A percentile compares a stretch with the other conserved stretches of the same genome.
Conservation (phyloP, 2,888 invertebrate genomes). For the Meiosimyza decipiens region DNA sequence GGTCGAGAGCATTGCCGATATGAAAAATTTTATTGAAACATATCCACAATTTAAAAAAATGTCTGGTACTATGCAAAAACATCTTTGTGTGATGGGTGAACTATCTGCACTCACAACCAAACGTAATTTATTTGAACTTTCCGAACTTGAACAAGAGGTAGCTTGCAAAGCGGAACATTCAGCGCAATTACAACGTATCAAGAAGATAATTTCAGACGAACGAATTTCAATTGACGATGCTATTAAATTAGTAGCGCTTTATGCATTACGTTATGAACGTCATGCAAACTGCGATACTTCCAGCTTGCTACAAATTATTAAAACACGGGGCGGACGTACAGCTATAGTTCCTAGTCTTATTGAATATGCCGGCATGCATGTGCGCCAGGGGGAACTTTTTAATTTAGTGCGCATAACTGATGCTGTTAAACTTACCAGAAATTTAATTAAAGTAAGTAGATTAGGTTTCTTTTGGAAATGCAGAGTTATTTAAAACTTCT, state of each 20-base stretch:
- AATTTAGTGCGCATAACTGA: slow-evolving; percentile 93
- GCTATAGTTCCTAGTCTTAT: slow-evolving; percentile 74
- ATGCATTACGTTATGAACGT: slow-evolving; percentile 93
- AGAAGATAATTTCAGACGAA: slow-evolving; percentile 80
- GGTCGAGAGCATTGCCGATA: slow-evolving; percentile 97
- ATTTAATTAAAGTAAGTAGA: slow-evolving; percentile 59
- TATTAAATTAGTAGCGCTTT: slow-evolving; percentile 88
- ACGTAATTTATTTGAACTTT: slow-evolving; percentile 86
- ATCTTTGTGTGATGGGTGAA: slow-evolving; percentile 96
- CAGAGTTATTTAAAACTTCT: neutral
- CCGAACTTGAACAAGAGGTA: slow-evolving; percentile 93
- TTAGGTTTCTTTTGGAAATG: neutral
- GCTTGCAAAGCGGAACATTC: slow-evolving; percentile 89
- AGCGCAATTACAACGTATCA: slow-evolving; percentile 82
- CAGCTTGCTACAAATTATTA: slow-evolving; percentile 79
- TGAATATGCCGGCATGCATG: slow-evolving; percentile 87
- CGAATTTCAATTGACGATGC: slow-evolving; percentile 82
- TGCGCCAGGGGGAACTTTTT: slow-evolving; percentile 85
- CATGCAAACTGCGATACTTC: slow-evolving; percentile 86
- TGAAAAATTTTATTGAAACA: slow-evolving; percentile 98
- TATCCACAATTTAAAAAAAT: slow-evolving; percentile 98
- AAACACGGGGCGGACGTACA: slow-evolving; percentile 78
- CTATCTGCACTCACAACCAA: slow-evolving; percentile 85
- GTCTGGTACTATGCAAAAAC: slow-evolving; percentile 96
- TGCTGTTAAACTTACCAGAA: slow-evolving; percentile 79